Evolutionary conservation across 2,797 vertebrate species (phyloP).

Genomic region (Pipistrellus nathusii): DNA sequence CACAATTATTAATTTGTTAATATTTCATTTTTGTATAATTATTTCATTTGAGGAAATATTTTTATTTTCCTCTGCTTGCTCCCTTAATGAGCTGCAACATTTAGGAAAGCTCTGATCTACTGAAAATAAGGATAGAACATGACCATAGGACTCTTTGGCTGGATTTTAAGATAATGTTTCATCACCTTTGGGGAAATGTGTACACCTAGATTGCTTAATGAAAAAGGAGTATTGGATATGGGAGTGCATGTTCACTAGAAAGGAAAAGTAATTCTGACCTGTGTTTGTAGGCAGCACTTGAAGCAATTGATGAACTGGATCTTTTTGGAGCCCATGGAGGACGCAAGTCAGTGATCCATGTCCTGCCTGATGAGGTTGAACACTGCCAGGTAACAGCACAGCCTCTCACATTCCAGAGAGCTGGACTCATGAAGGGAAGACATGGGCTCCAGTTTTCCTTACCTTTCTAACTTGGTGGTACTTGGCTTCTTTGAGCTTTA

Average conservation of each 20-base stretch:
- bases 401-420: neutral
- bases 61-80: slow-evolving; percentile 58
- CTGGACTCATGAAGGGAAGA: neutral
- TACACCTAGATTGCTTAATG: slow-evolving; percentile 9
- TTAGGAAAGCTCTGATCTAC: neutral
- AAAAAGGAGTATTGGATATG: neutral
- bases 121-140: slow-evolving; percentile 43
- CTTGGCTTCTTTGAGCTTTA: slow-evolving; percentile 18
- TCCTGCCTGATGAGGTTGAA: slow-evolving; percentile 97
- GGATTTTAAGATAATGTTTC: slow-evolving; percentile 36
- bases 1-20: neutral
- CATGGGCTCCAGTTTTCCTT: neutral
- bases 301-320: slow-evolving; percentile 98
- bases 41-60: slow-evolving; percentile 36
- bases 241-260: neutral
- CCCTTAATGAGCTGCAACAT: neutral
- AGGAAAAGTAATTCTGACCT: slow-evolving; percentile 29
- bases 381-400: slow-evolving; percentile 95
- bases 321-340: slow-evolving; percentile 97
- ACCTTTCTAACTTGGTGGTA: neutral
- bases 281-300: slow-evolving; percentile 94
- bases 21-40: slow-evolving; percentile 35
- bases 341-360: slow-evolving; percentile 97
- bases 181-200: neutral
- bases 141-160: neutral